Base-by-base conservation (phyloP, 2,113 vertebrate genomes). In the Cephalopholis sonnerati region DNA sequence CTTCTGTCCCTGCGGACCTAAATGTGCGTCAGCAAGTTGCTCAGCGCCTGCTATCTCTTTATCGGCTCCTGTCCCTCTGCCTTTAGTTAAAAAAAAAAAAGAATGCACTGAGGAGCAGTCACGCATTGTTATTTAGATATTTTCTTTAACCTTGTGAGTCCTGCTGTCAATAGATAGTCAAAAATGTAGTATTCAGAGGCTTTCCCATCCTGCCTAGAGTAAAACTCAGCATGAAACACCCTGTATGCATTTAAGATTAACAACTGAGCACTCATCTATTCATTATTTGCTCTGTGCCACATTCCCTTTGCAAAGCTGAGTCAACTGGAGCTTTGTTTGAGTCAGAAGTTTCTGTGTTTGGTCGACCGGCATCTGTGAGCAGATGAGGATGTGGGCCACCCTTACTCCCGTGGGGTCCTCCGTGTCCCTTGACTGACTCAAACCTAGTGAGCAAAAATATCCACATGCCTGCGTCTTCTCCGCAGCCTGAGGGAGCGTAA, bases 401-500 rank as follows among this genome's bases (percentile, higher is more conserved):
- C 53, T 32, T 51, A n/a, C 46, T 87, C 86, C 87, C 59, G 12
- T 36, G 51, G 80, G 87, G 62, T 74, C 79, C 39, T 64, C 65
- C 4, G 25, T 66, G 83, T 91, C 84, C 90, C 88, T 82, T 36
- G 65, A 89, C 87, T 90, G 91, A 91, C 87, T 93, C 83, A 39
- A 81, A 93, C 82, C 67, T 64, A 90, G 81, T 29, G 73, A 86
- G 89, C 86, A 72, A 84, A 92, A 91, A 93, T 82, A 91, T 93
- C 77, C 89, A 83, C 90, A 83, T 84, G 91, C 83, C 83, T 83
- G 83, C 82, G n/a, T 92, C 88, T 92, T 80, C 63, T 25, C 51
- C 2, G 20, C 88, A 48, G 91, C 94, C 89, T 77, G 81, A 77
- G 93, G 94, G 93, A 91, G 87, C 84, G 79, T 84, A 93, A 94